Evolutionary conservation across 2,888 invertebrate genomes (phyloP).

Genomic region (Agrotis clavis): DNA sequence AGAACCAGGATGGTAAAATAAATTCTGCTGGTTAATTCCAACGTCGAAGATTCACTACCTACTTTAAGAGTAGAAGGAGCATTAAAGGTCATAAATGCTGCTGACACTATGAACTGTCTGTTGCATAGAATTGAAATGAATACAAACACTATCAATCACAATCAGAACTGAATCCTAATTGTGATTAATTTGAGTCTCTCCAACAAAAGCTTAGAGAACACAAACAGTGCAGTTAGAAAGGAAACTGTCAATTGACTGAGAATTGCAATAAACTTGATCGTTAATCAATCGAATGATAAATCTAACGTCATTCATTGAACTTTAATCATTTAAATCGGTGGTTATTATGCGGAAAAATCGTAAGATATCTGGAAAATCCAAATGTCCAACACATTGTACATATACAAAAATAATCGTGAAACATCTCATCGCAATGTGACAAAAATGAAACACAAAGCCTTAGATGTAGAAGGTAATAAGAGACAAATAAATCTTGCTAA

Average conservation of each 20-base stretch:
- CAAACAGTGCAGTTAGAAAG: slow-evolving; percentile 42
- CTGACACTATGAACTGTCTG: not conserved
- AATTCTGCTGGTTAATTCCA: not conserved
- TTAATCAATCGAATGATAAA: slow-evolving; percentile 40
- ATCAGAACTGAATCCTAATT: slow-evolving; percentile 22
- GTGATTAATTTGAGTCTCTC: slow-evolving; percentile 34
- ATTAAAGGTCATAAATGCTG: not conserved
- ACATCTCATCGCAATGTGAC: slow-evolving; percentile 16
- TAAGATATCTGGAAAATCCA: slow-evolving; percentile 3
- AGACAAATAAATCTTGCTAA: slow-evolving; percentile 68
- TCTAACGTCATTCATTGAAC: slow-evolving; percentile 33
- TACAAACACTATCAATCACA: slow-evolving; percentile 15
- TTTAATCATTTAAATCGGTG: slow-evolving; percentile 12
- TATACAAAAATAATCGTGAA: slow-evolving; percentile 5
- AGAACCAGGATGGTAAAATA: not conserved
- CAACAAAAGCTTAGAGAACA: slow-evolving; percentile 34
- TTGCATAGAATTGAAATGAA: not conserved
- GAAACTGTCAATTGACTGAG: slow-evolving; percentile 29
- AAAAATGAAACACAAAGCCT: slow-evolving; percentile 15
- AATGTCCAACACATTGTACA: not conserved
- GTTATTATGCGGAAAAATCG: slow-evolving; percentile 2
- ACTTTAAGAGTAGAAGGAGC: not conserved
- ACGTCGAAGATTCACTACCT: not conserved
- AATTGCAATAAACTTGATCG: slow-evolving; percentile 35
- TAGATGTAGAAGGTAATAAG: slow-evolving; percentile 15